Percentiles rank a stretch among this genome's conserved stretches.
Conservation (phyloP, 2,888 invertebrate genomes). For the Drosophila monieri region DNA sequence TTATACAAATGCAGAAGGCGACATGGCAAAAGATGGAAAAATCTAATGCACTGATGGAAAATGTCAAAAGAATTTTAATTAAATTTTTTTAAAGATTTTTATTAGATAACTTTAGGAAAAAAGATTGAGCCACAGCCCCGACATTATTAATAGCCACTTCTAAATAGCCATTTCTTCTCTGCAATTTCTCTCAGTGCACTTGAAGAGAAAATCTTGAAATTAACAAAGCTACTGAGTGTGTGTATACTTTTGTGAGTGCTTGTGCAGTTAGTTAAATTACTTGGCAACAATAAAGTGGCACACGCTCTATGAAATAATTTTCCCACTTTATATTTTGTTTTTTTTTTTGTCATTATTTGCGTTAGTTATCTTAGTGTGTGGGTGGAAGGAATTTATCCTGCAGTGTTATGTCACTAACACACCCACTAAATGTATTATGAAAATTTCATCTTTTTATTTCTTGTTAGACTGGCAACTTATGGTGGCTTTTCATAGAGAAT, state of each 20-base stretch:
- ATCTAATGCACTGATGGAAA: constrained; percentile 10
- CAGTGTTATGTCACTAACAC: constrained; percentile 50
- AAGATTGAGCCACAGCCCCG: too few species aligned
- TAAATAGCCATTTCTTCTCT: too few species aligned
- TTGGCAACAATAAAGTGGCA: constrained; percentile 80
- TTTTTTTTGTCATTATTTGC: constrained; percentile 31
- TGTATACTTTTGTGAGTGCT: constrained; percentile 24
- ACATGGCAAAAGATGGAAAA: constrained; percentile 13
- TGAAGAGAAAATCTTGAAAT: constrained; percentile 34
- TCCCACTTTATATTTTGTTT: constrained; percentile 27
- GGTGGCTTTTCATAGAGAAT: constrained; percentile 5
- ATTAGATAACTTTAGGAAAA: too few species aligned
- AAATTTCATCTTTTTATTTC: constrained; percentile 56
- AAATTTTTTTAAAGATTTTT: neutral
- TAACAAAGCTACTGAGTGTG: constrained; percentile 39
- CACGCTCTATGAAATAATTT: constrained; percentile 67
- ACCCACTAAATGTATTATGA: constrained; percentile 65
- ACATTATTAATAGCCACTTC: too few species aligned
- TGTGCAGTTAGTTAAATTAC: constrained; percentile 76
- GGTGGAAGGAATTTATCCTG: constrained; percentile 50
- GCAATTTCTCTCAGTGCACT: neutral
- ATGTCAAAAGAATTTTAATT: neutral
- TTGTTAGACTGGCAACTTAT: constrained; percentile 21
- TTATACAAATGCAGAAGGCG: constrained; percentile 32
- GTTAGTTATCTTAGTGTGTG: constrained; percentile 9